Evolutionary conservation across 2,113 vertebrate species (phyloP).

Genomic region (Leuciscus idus): DNA sequence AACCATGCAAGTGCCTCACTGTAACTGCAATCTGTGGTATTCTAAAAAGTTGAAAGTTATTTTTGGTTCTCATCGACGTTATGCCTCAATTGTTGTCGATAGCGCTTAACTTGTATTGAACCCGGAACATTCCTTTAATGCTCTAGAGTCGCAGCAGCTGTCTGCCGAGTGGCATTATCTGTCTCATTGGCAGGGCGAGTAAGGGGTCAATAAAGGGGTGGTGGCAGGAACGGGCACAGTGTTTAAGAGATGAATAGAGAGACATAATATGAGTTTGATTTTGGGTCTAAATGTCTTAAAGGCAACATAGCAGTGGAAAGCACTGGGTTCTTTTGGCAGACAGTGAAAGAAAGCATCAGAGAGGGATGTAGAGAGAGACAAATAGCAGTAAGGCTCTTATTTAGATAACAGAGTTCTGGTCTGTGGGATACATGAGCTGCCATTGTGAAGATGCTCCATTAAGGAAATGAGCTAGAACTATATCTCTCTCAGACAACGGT

Average conservation of each 20-base stretch:
- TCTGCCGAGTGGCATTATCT: conserved; percentile 33
- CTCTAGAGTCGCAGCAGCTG: background rate
- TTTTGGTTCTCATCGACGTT: background rate
- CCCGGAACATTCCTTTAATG: background rate
- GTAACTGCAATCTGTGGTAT: background rate
- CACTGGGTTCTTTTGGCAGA: conserved; percentile 27
- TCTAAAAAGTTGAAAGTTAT: background rate
- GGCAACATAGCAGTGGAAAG: background rate
- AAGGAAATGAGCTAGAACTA: conserved; percentile 41
- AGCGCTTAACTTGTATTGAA: background rate
- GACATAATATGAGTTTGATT: conserved; percentile 13
- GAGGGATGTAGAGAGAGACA: conserved; percentile 16
- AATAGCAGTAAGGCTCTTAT: conserved; percentile 8
- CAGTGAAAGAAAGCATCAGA: conserved; percentile 58
- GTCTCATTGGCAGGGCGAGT: conserved; percentile 9
- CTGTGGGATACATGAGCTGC: conserved; percentile 25
- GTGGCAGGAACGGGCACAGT: background rate
- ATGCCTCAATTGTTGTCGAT: background rate
- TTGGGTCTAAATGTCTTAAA: background rate
- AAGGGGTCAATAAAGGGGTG: conserved; percentile 18
- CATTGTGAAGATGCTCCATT: conserved; percentile 43
- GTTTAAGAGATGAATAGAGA: conserved; percentile 24
- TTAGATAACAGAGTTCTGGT: conserved; percentile 32
- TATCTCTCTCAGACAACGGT: conserved; percentile 33
- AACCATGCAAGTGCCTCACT: background rate